phyloP scores from a whole-genome alignment of 2,113 vertebrate species.

The Mesocricetus auratus region DNA sequence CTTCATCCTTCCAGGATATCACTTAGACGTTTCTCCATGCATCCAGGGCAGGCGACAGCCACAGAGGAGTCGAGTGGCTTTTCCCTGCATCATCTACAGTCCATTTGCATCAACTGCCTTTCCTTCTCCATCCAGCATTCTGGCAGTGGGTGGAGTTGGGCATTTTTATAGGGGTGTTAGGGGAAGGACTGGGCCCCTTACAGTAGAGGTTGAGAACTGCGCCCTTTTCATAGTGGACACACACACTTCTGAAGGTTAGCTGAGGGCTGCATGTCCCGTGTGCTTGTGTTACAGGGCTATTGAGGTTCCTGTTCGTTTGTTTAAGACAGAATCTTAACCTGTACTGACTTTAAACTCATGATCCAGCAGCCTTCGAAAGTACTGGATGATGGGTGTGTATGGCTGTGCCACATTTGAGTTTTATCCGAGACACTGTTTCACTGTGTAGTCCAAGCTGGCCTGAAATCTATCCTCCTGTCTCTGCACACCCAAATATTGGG shows the following conservation, averaged over 20 bases:
- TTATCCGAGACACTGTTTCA: background rate
- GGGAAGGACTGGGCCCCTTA: background rate
- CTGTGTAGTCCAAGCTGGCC: background rate
- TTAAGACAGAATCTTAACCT: background rate
- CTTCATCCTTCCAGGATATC: constrained; percentile 32
- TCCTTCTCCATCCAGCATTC: background rate
- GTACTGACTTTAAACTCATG: background rate
- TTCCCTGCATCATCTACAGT: constrained; percentile 47
- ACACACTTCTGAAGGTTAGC: background rate
- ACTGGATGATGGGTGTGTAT: background rate
- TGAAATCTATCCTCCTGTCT: background rate
- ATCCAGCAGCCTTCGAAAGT: background rate
- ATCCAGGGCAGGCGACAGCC: background rate
- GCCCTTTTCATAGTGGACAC: background rate
- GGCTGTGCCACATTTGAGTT: background rate
- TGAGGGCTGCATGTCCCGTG: background rate
- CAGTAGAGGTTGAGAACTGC: background rate
- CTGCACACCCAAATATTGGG: background rate
- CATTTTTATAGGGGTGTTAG: background rate
- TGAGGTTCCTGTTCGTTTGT: background rate
- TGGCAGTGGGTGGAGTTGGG: background rate
- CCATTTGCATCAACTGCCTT: background rate
- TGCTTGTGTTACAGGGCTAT: background rate
- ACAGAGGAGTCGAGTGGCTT: background rate
- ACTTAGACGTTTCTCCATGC: constrained; percentile 15